Base-by-base conservation (phyloP, 2,797 vertebrate genomes). In the Sebastes hubbsi region DNA sequence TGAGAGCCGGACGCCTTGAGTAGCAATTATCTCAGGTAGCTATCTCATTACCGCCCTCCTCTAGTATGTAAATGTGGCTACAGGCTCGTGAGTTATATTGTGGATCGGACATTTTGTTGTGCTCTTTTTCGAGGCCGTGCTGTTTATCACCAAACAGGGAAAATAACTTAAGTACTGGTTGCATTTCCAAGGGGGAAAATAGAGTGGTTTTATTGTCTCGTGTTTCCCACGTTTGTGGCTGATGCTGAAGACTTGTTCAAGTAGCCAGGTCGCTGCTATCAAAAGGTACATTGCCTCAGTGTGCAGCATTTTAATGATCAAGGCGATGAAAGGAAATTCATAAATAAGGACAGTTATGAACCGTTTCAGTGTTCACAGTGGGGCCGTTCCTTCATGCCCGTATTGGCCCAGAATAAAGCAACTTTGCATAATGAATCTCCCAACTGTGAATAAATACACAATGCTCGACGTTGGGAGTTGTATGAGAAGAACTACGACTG, bases 1-100 rank as follows among this genome's bases (percentile, higher is more conserved):
- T 79, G 86, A 91, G 89, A 89, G 90, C 81, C 20, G 69, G 84
- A 88, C 18, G 83, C 89, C 83, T 90, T 88, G 77, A 94, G 90
- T 88, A 87, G 89, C 92, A 93, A 95, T 95, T 95, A 95, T 91
- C 93, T 93, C 91, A 92, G 89, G 92, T 93, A 93, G 93, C 84
- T 88, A 93, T 92, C 92, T 95, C 93, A 93, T 94, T 93, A 94
- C 69, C 62, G 10, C 52, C 84, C 84, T 88, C 78, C 85, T 91
- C 66, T 81, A 86, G 84, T 71, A 90, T 88, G 88, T 75, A 91
- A 90, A 92, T 83, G 70, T 25, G 38, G 76, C 81, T 83, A 72
- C 67, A 22, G 88, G 79, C 77, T 69, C 9, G 6, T 58, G 60
- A 80, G 78, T 81, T 83, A 52, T 38, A 25, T 63, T 29, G 77